Evolutionary conservation across 2,888 invertebrate species (phyloP), one percentile per base, ranked within the genome.

Genomic region (Lasioglossum pauxillum): DNA sequence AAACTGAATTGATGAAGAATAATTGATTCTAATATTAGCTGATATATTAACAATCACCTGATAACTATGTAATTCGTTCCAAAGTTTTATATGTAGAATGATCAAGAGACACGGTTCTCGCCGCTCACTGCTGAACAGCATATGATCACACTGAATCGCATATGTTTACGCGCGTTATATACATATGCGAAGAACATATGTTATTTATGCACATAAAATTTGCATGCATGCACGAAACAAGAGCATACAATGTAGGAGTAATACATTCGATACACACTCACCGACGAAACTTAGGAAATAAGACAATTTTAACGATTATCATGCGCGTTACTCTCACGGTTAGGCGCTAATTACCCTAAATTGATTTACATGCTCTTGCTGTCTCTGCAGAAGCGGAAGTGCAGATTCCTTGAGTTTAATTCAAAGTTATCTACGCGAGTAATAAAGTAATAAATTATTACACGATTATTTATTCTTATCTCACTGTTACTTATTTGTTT

Each of bases 181-280:
- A 44, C 44, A 14, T 67, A 67, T 80, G 41, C 35, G 8, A 31
- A 75, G 41, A 49, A 60, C 57, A 41, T 53, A n/a, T 38, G 78
- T n/a, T 16, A 41, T 77, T 77, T 49, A 31, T 69, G 31, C 41
- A 16, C 41, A 67, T 75, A 60, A 76, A 76, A 80, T 8, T 64
- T 23, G 53, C 64, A n/a, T 23, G 38, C 23, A 19, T 35, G 35
- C 35, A 31, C 35, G 19, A 67, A 35, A 67, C 67, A 35, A 35
- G 35, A 35, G 19, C 67, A 35, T 10, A 67, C 31, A 67, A 67
- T 67, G 10, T 67, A 67, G 31, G 67, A 35, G 19, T 67, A 67
- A 67, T 67, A 67, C 23, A 2, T 19, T 31, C 67, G 35, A 31
- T 7, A 10, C 16, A 67, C 35, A 10, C 35, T 35, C 67, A 7